A percentile compares a stretch with the other conserved stretches of the same genome.
phyloP scores from a whole-genome alignment of 1,140 invertebrate species.

The Camponotus floridanus region DNA sequence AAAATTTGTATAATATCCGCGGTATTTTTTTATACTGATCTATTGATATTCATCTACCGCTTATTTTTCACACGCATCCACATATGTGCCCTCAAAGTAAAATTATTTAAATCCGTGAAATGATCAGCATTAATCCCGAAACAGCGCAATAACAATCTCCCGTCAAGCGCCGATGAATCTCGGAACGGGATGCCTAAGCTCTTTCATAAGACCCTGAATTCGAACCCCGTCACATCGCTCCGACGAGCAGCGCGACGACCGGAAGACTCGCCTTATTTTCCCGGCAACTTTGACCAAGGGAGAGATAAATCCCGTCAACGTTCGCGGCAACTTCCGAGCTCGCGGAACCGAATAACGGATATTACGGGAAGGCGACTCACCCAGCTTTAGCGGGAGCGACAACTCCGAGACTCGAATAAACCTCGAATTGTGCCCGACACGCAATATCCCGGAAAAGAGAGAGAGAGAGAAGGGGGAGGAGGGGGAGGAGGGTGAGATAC shows the following conservation, averaged over 20 bases:
- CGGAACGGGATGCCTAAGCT: slow-evolving; percentile 38
- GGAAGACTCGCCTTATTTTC: slow-evolving; percentile 57
- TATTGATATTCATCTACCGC: too few species aligned
- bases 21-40: too few species aligned
- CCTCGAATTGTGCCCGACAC: slow-evolving; percentile 53
- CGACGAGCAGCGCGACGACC: slow-evolving; percentile 39
- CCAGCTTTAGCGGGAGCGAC: not conserved
- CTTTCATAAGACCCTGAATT: slow-evolving; percentile 58
- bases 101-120: not conserved
- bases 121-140: slow-evolving; percentile 42
- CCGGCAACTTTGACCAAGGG: slow-evolving; percentile 30
- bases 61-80: not conserved
- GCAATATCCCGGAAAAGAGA: slow-evolving; percentile 42
- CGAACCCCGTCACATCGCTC: slow-evolving; percentile 45
- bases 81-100: not conserved
- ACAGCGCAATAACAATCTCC: slow-evolving; percentile 5
- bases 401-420: slow-evolving; percentile 52
- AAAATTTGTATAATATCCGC: too few species aligned
- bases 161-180: slow-evolving; percentile 39
- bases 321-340: slow-evolving; percentile 49
- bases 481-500: not conserved
- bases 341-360: slow-evolving; percentile 58
- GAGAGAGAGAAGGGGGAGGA: not conserved
- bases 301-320: slow-evolving; percentile 61
- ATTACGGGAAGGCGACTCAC: slow-evolving; percentile 18